A percentile compares a stretch with the other conserved stretches of the same genome.
Evolutionary conservation across 1,140 invertebrate species (phyloP).

Genomic region (Orius insidiosus): DNA sequence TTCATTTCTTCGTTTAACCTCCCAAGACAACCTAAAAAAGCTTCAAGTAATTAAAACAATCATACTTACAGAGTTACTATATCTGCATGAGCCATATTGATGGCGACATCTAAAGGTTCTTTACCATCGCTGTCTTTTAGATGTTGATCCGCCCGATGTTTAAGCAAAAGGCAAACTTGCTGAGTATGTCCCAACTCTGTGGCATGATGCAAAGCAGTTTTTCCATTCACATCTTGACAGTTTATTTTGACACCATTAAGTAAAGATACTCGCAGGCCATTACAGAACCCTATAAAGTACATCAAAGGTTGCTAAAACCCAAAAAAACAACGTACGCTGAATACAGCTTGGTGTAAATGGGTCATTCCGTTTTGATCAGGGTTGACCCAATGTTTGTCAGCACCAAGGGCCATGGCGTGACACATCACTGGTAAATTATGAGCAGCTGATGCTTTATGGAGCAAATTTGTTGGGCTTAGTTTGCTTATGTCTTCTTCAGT

Average conservation of each 20-base stretch:
- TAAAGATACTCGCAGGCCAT: constrained; percentile 86
- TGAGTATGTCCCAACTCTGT: constrained; percentile 68
- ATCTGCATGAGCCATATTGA: constrained; percentile 76
- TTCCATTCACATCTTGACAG: constrained; percentile 57
- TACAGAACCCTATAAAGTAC: constrained; percentile 58
- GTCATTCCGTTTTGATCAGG: constrained; percentile 41
- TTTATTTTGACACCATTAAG: constrained; percentile 85
- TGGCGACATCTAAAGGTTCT: constrained; percentile 67
- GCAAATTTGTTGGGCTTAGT: constrained; percentile 52
- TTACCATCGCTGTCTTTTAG: constrained; percentile 53
- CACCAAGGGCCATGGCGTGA: constrained; percentile 65
- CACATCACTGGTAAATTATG: constrained; percentile 82
- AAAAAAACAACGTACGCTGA: constrained; percentile 30
- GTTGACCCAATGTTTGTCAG: constrained; percentile 60
- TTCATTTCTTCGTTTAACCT: constrained; percentile 82
- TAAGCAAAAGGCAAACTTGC: constrained; percentile 81
- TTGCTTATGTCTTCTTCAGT: constrained; percentile 55
- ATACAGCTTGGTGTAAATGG: constrained; percentile 65
- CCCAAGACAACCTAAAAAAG: no score
- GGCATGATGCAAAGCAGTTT: constrained; percentile 83
- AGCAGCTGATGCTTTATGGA: constrained; percentile 64
- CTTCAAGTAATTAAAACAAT: no score
- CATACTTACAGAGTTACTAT: constrained; percentile 85
- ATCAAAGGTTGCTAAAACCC: constrained; percentile 2
- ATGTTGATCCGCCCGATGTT: constrained; percentile 78